Evolutionary conservation across 2,113 vertebrate species (phyloP).

Genomic region (Amia ocellicauda): DNA sequence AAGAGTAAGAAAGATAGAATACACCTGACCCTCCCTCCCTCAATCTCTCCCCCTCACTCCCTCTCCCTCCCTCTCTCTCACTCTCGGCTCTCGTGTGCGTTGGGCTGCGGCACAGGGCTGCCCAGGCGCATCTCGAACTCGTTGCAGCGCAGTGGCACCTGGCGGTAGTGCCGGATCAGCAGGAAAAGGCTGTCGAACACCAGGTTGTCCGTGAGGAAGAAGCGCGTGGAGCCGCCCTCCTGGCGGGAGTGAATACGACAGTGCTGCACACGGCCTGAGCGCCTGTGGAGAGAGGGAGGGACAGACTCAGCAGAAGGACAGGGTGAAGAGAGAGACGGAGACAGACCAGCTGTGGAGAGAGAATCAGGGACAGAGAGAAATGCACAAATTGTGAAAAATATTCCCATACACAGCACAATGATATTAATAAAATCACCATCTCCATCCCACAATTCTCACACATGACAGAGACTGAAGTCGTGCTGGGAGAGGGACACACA

Average conservation of each 20-base stretch:
- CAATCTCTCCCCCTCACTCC: too few relatives aligned
- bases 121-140: slow-evolving; percentile 83
- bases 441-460: too few relatives aligned
- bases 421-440: too few relatives aligned
- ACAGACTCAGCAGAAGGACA: background rate
- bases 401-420: too few relatives aligned
- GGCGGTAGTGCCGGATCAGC: slow-evolving; percentile 82
- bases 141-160: slow-evolving; percentile 80
- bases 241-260: slow-evolving; percentile 81
- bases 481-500: too few relatives aligned
- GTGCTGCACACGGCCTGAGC: slow-evolving; percentile 77
- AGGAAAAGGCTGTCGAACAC: slow-evolving; percentile 82
- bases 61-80: slow-evolving; percentile 40
- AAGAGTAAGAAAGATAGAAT: too few relatives aligned
- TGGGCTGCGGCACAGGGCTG: slow-evolving; percentile 77
- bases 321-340: background rate
- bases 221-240: slow-evolving; percentile 74
- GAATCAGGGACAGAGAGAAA: background rate
- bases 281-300: slow-evolving; percentile 53
- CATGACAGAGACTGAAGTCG: too few relatives aligned
- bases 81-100: slow-evolving; percentile 83
- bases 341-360: background rate
- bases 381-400: background rate
- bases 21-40: background rate
- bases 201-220: slow-evolving; percentile 83